A percentile compares a stretch with the other conserved stretches of the same genome.
Conservation (phyloP, 1,140 invertebrate genomes). For the Drosophila willistoni region DNA sequence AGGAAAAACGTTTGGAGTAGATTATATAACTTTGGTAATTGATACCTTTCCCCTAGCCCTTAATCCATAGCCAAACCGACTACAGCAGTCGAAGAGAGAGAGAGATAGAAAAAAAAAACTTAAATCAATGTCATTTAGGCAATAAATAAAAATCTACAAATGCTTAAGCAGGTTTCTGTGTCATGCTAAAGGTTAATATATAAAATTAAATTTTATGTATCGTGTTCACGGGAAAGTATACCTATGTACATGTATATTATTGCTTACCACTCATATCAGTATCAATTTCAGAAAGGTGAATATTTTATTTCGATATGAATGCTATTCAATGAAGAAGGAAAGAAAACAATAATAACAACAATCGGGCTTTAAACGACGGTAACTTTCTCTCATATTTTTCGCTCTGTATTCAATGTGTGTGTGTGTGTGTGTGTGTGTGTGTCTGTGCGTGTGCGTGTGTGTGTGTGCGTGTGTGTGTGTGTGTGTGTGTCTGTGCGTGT, state of each 20-base stretch:
- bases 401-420: neutral
- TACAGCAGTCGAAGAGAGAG: too few relatives aligned
- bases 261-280: constrained; percentile 14
- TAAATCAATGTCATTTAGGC: neutral
- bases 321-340: constrained; percentile 2
- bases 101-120: neutral
- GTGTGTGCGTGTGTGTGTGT: neutral
- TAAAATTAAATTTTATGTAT: constrained; percentile 23
- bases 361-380: constrained; percentile 5
- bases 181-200: constrained; percentile 55
- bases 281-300: constrained; percentile 13
- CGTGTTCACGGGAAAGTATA: neutral
- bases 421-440: neutral
- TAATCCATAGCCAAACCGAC: too few relatives aligned
- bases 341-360: neutral
- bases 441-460: neutral
- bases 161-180: constrained; percentile 26
- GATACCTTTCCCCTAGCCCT: too few relatives aligned
- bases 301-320: constrained; percentile 4
- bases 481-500: neutral
- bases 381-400: neutral
- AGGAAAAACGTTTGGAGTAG: too few relatives aligned
- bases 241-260: neutral
- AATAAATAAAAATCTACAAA: constrained; percentile 10
- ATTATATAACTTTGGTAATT: too few relatives aligned